phyloP scores from a whole-genome alignment of 2,797 vertebrate genomes.

The Margarornis squamiger region DNA sequence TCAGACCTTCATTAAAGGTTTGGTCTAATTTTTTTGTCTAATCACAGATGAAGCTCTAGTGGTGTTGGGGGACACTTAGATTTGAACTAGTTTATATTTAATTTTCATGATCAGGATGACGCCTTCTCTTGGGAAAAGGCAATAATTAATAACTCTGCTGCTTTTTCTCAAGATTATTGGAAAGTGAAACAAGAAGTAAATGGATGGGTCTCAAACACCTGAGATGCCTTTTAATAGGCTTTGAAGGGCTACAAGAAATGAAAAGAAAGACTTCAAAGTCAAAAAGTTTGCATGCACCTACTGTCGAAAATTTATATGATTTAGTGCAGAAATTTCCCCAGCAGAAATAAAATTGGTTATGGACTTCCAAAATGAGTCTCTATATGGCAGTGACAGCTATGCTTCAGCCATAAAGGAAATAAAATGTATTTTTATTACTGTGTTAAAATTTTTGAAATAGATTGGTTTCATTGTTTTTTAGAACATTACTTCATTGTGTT shows the following conservation, averaged over 20 bases:
- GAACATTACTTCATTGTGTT: background rate
- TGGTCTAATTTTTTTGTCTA: slow-evolving; percentile 37
- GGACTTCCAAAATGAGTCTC: background rate
- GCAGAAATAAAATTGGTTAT: background rate
- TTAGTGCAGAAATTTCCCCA: background rate
- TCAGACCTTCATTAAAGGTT: slow-evolving; percentile 1
- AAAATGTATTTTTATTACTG: background rate
- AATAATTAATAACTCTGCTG: background rate
- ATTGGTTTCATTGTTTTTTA: background rate
- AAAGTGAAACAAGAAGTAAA: background rate
- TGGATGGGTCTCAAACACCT: background rate
- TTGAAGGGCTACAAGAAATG: background rate
- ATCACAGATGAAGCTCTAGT: slow-evolving; percentile 24
- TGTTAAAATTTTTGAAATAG: background rate
- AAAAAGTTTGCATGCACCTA: background rate
- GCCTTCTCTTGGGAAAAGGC: background rate
- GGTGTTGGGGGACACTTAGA: background rate
- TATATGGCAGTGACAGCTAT: background rate
- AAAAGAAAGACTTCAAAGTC: background rate
- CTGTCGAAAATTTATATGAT: background rate
- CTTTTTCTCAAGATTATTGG: background rate
- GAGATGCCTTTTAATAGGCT: background rate
- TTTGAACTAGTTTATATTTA: background rate
- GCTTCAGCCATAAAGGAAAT: background rate
- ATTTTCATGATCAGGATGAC: slow-evolving; percentile 4